Percentiles rank a stretch among this genome's conserved stretches.
Evolutionary conservation across 2,797 vertebrate genomes (phyloP).

Genomic region (Naso thynnoides): DNA sequence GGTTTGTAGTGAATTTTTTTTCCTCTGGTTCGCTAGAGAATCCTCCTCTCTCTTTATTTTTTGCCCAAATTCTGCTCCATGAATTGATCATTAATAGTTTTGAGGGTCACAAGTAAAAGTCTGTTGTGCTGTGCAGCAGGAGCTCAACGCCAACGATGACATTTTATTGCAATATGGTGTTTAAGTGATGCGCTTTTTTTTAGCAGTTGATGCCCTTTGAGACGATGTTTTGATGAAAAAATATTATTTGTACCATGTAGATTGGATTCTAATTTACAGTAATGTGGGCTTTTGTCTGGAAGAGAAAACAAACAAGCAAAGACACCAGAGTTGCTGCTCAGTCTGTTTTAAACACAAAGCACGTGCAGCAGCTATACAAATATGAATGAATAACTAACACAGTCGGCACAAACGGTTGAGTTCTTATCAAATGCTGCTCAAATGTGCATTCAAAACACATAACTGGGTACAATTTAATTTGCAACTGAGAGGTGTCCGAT

Average conservation of each 20-base stretch:
- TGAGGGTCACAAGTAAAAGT: no score
- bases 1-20: background rate
- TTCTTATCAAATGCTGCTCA: constrained; percentile 51
- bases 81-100: background rate
- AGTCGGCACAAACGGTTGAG: constrained; percentile 26
- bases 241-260: no score
- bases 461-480: constrained; percentile 67
- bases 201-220: background rate
- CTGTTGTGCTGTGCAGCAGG: no score
- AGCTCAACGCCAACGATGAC: no score
- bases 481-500: constrained; percentile 61
- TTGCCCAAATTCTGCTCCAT: background rate
- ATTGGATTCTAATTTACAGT: background rate
- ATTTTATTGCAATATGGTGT: no score
- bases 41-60: no score
- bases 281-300: background rate
- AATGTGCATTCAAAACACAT: constrained; percentile 65
- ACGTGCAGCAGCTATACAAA: background rate
- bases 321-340: no score
- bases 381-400: constrained; percentile 26
- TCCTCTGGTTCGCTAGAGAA: background rate
- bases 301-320: background rate
- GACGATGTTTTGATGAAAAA: background rate
- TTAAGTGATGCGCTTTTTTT: no score
- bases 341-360: background rate